Evolutionary conservation across 2,113 vertebrate species (phyloP).

Genomic region (Picathartes gymnocephalus): DNA sequence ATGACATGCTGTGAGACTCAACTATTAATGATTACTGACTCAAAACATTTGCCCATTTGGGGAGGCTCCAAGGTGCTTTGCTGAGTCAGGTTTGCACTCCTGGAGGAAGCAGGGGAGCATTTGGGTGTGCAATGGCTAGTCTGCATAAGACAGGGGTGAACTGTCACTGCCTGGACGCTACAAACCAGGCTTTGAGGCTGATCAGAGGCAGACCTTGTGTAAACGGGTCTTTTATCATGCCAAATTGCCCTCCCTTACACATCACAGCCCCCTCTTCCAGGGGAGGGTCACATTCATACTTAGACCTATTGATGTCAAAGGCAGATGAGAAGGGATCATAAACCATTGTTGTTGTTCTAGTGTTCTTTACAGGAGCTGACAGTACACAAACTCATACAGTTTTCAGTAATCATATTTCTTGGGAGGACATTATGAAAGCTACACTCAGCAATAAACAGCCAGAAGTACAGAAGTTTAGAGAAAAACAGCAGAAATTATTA

Average conservation of each 20-base stretch:
- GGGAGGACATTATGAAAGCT: background rate
- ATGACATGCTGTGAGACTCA: background rate
- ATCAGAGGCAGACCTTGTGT: background rate
- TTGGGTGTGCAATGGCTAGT: too few relatives aligned
- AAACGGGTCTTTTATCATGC: background rate
- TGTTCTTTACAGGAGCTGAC: background rate
- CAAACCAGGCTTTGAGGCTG: background rate
- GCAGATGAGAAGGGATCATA: background rate
- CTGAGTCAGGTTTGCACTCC: background rate
- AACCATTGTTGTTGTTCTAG: background rate
- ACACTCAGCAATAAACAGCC: background rate
- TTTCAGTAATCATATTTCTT: background rate
- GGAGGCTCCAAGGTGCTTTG: background rate
- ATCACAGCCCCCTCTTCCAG: background rate
- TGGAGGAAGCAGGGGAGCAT: background rate
- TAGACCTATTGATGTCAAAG: background rate
- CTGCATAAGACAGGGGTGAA: background rate
- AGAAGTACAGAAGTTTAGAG: slow-evolving; percentile 1
- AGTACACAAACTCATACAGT: background rate
- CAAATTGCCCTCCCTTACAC: background rate
- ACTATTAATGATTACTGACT: background rate
- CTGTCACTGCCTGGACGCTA: background rate
- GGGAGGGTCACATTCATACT: background rate
- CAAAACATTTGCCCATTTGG: background rate
- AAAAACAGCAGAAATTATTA: slow-evolving; percentile 21